Percentiles rank a stretch among this genome's conserved stretches.
Evolutionary conservation across 1,140 invertebrate species (phyloP).

Genomic region (Leucophenga varia): DNA sequence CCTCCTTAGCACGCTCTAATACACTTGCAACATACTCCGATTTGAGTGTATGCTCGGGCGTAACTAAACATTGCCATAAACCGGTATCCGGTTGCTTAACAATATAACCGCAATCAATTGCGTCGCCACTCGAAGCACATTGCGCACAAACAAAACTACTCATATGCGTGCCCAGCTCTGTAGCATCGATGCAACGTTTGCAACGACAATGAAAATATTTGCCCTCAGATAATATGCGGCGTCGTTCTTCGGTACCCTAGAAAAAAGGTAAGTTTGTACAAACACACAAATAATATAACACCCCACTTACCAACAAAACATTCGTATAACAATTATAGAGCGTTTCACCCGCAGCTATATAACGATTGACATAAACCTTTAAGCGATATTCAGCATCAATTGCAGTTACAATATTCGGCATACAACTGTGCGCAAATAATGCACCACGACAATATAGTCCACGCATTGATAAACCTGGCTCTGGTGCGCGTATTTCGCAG

Average conservation of each 20-base stretch:
- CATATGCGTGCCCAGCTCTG: constrained; percentile 68
- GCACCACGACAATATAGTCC: constrained; percentile 66
- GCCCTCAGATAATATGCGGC: constrained; percentile 64
- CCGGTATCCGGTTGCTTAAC: constrained; percentile 21
- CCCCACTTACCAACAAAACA: constrained; percentile 63
- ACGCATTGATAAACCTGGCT: constrained; percentile 58
- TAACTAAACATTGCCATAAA: constrained; percentile 36
- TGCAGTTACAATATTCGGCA: constrained; percentile 66
- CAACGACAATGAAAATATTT: constrained; percentile 76
- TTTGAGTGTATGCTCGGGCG: constrained; percentile 30
- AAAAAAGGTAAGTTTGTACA: constrained; percentile 19
- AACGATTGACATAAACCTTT: constrained; percentile 63
- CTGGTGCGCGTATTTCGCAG: constrained; percentile 66
- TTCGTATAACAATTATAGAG: constrained; percentile 78
- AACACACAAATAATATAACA: background rate
- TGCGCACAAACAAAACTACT: constrained; percentile 67
- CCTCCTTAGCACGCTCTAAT: constrained; percentile 56
- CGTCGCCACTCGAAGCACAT: constrained; percentile 40
- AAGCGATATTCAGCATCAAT: constrained; percentile 65
- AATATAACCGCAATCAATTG: constrained; percentile 23
- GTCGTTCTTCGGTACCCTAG: constrained; percentile 66
- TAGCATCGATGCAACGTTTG: constrained; percentile 65
- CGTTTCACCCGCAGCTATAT: constrained; percentile 64
- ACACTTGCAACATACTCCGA: constrained; percentile 33
- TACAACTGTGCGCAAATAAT: constrained; percentile 70